These are phyloP conservation scores for Sardina pilchardus DNA, from an alignment of 2,113 vertebrate genomes.

Conservation along the genomic window DNA sequence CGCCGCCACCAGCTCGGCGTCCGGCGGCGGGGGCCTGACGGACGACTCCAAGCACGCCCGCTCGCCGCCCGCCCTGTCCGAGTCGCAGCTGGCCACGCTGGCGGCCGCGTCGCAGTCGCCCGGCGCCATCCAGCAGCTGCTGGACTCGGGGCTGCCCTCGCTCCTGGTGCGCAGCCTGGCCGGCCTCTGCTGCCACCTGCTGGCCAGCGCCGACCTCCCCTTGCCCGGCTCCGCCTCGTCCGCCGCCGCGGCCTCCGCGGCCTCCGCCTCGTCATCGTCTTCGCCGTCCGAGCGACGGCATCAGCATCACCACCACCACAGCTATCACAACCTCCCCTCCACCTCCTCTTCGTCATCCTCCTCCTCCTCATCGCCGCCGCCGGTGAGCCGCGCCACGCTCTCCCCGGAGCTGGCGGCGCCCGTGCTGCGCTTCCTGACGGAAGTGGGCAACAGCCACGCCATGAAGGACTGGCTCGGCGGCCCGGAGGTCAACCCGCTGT, in stretches of 20 bases:
- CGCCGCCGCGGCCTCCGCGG: slow-evolving; percentile 69
- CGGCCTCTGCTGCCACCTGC: slow-evolving; percentile 86
- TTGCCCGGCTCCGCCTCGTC: slow-evolving; percentile 75
- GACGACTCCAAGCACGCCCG: slow-evolving; percentile 95
- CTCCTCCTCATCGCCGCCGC: slow-evolving; percentile 31
- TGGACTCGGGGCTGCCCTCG: slow-evolving; percentile 93
- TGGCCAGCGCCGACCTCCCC: slow-evolving; percentile 82
- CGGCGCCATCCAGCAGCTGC: slow-evolving; percentile 91
- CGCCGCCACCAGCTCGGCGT: slow-evolving; percentile 56
- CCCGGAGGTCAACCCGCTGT: slow-evolving; percentile 92
- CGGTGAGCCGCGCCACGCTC: slow-evolving; percentile 76
- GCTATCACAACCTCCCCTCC: slow-evolving; percentile 40
- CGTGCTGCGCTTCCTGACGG: slow-evolving; percentile 92
- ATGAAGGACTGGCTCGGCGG: slow-evolving; percentile 99
- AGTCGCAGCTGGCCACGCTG: slow-evolving; percentile 90
- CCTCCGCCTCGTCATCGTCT: slow-evolving; percentile 47
- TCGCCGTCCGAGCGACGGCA: slow-evolving; percentile 70
- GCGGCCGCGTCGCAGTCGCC: slow-evolving; percentile 94
- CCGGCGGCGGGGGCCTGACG: slow-evolving; percentile 71
- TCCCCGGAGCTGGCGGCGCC: slow-evolving; percentile 92
- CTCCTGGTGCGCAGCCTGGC: slow-evolving; percentile 91
- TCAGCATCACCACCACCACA: slow-evolving; percentile 58
- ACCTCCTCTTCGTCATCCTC: slow-evolving; percentile 56
- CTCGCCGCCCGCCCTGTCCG: slow-evolving; percentile 83
- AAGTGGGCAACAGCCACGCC: slow-evolving; percentile 94